Conservation (phyloP, 1,140 invertebrate species). For the Drosophila kepulauana region DNA sequence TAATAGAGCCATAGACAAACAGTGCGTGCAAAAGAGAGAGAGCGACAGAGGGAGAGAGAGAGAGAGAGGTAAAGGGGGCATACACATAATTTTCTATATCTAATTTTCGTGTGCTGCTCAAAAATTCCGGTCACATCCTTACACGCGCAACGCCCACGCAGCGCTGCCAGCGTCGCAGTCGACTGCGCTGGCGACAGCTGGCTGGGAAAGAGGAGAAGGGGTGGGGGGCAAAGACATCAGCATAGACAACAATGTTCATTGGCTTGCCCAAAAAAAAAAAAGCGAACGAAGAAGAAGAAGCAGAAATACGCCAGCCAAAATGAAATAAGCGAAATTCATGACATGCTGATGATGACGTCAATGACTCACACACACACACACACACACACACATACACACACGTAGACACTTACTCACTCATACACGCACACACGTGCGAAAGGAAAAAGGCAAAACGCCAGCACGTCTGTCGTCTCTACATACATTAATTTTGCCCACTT, state of each 20-base stretch:
- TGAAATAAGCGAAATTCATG: constrained; percentile 71
- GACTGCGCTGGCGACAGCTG: constrained; percentile 52
- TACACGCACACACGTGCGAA: constrained; percentile 6
- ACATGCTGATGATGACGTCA: constrained; percentile 83
- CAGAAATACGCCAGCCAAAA: constrained; percentile 44
- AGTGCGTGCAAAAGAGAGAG: not conserved
- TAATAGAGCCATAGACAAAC: constrained; percentile 66
- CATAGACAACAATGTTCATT: constrained; percentile 54
- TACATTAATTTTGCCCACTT: constrained; percentile 40
- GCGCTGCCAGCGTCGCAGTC: constrained; percentile 36
- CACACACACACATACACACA: constrained; percentile 25
- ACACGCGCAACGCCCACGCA: constrained; percentile 76
- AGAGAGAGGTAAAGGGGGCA: not conserved
- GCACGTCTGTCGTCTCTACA: constrained; percentile 45
- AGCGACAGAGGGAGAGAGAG: not conserved
- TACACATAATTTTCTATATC: constrained; percentile 71
- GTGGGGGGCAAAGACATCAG: constrained; percentile 22
- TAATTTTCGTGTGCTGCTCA: constrained; percentile 76
- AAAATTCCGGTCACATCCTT: constrained; percentile 81
- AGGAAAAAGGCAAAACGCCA: constrained; percentile 33
- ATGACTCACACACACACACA: constrained; percentile 52
- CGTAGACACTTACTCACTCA: not conserved
- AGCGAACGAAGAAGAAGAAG: constrained; percentile 39
- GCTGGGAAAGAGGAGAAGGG: not conserved
- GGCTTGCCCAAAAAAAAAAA: constrained; percentile 39